Evolutionary conservation across 2,888 invertebrate species (phyloP).

Genomic region (Tholera decimalis): DNA sequence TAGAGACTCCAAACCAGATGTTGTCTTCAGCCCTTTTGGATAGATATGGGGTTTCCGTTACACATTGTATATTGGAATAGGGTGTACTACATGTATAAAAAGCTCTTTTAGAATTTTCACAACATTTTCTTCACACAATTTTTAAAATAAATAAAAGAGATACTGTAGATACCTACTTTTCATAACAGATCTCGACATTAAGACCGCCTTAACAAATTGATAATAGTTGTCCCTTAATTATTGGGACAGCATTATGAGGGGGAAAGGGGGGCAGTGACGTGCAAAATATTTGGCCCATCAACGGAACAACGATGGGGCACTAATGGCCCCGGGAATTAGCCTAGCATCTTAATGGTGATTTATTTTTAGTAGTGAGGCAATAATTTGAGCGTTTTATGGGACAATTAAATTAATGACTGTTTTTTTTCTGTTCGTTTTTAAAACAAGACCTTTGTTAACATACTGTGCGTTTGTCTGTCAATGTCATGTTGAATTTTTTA

Average conservation of each 20-base stretch:
- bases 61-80: no score
- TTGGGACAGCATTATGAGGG: background rate
- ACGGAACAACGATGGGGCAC: constrained; percentile 68
- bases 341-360: constrained; percentile 68
- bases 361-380: constrained; percentile 57
- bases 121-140: background rate
- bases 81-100: no score
- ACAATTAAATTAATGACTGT: background rate
- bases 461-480: no score
- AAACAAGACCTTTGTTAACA: no score
- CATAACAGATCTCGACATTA: constrained; percentile 4
- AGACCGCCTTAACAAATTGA: constrained; percentile 35
- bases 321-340: constrained; percentile 73
- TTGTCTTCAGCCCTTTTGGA: no score
- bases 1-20: no score
- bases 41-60: no score
- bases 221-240: constrained; percentile 62
- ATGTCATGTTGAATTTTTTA: no score
- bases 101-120: fast-evolving
- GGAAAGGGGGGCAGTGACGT: constrained; percentile 58
- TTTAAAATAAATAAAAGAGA: constrained; percentile 3
- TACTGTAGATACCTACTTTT: constrained; percentile 4
- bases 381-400: background rate
- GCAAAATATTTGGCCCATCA: constrained; percentile 70
- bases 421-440: no score